Percentiles rank a stretch among this genome's conserved stretches.
Evolutionary conservation across 2,888 invertebrate species (phyloP).

Genomic region (Harpalus rufipes): DNA sequence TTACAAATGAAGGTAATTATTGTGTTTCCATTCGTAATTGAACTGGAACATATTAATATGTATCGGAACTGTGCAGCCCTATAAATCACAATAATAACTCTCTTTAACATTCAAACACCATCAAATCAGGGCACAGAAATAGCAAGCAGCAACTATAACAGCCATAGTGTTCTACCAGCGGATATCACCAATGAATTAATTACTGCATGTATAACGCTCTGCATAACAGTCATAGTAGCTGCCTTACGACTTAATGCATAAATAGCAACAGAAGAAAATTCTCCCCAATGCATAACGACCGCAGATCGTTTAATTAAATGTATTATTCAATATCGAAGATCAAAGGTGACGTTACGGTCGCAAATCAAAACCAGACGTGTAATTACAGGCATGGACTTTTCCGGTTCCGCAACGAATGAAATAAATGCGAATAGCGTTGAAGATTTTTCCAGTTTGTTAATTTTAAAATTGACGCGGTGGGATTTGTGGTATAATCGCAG

Average conservation of each 20-base stretch:
- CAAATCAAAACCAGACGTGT: slow-evolving; percentile 59
- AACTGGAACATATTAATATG: no score
- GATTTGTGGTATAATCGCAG: slow-evolving; percentile 67
- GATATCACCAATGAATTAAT: slow-evolving; percentile 59
- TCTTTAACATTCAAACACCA: not conserved
- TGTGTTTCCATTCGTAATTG: no score
- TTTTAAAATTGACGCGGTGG: slow-evolving; percentile 76
- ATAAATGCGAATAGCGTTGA: slow-evolving; percentile 74
- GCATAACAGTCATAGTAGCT: not conserved
- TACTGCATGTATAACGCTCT: slow-evolving; percentile 26
- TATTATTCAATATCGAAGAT: slow-evolving; percentile 65
- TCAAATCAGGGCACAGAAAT: slow-evolving; percentile 14
- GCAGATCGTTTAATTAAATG: slow-evolving; percentile 61
- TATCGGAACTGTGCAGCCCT: not conserved
- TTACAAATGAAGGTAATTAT: no score
- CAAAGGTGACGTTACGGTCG: slow-evolving; percentile 41
- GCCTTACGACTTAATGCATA: slow-evolving; percentile 21
- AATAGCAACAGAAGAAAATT: slow-evolving; percentile 17
- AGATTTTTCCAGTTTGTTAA: slow-evolving; percentile 76
- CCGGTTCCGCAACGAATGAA: not conserved
- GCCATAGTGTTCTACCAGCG: slow-evolving; percentile 15
- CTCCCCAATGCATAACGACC: slow-evolving; percentile 8
- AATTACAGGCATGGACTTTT: slow-evolving; percentile 37
- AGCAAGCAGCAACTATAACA: slow-evolving; percentile 7
- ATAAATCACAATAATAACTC: not conserved